These are phyloP conservation scores for Melanostoma scalare DNA, from an alignment of 2,888 invertebrate genomes.

Conservation along the genomic window DNA sequence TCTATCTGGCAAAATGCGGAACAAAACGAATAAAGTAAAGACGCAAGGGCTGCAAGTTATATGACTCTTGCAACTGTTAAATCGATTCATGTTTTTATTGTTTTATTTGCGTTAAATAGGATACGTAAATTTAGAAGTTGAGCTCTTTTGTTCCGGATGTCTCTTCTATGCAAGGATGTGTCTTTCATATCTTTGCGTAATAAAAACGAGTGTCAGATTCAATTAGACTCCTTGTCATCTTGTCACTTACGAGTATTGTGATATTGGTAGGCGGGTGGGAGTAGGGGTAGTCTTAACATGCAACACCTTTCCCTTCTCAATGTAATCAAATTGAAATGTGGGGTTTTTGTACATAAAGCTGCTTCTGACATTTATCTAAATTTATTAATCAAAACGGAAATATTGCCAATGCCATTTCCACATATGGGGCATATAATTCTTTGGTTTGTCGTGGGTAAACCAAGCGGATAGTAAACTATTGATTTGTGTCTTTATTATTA, in stretches of 20 bases:
- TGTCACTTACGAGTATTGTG: slow-evolving; percentile 41
- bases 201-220: slow-evolving; percentile 71
- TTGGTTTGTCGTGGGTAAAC: too few relatives aligned
- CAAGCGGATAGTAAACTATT: neutral
- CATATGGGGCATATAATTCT: too few relatives aligned
- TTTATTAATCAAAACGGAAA: slow-evolving; percentile 51
- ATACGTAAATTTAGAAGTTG: slow-evolving; percentile 65
- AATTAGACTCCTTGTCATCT: slow-evolving; percentile 68
- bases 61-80: slow-evolving; percentile 70
- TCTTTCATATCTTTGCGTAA: slow-evolving; percentile 26
- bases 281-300: neutral
- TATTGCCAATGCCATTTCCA: neutral
- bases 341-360: slow-evolving; percentile 36
- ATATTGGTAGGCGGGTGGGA: neutral
- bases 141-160: slow-evolving; percentile 37
- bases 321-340: slow-evolving; percentile 38
- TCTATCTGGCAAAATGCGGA: slow-evolving; percentile 58
- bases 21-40: slow-evolving; percentile 45
- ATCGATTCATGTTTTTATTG: slow-evolving; percentile 72
- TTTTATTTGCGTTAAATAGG: slow-evolving; percentile 70
- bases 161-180: neutral
- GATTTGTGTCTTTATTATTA: slow-evolving; percentile 63
- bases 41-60: slow-evolving; percentile 63
- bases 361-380: slow-evolving; percentile 54
- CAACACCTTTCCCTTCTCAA: slow-evolving; percentile 11